Conservation (phyloP, 2,797 vertebrate genomes). For the Bovichtus diacanthus region DNA sequence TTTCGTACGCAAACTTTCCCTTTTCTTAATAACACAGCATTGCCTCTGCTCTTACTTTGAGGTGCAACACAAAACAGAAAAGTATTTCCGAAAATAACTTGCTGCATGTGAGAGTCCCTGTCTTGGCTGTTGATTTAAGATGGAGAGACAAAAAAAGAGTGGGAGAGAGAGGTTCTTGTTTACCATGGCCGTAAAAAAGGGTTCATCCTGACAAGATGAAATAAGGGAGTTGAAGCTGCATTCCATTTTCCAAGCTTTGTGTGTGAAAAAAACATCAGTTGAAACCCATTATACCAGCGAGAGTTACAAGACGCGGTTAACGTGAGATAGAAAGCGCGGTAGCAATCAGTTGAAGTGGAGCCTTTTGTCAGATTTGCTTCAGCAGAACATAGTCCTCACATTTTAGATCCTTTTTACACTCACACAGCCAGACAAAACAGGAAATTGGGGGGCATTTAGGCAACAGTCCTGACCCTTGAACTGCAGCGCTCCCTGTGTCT, state of each 20-base stretch:
- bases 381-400: constrained; percentile 53
- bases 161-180: constrained; percentile 63
- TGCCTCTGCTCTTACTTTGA: constrained; percentile 29
- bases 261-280: not conserved
- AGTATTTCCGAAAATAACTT: constrained; percentile 38
- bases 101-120: constrained; percentile 12
- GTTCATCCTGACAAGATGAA: constrained; percentile 68
- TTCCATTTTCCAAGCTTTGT: constrained; percentile 49
- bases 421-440: constrained; percentile 80
- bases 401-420: constrained; percentile 62
- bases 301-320: constrained; percentile 6
- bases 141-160: constrained; percentile 20
- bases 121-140: constrained; percentile 51
- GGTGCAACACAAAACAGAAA: constrained; percentile 14
- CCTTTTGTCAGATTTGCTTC: constrained; percentile 55
- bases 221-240: constrained; percentile 50
- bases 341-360: not conserved
- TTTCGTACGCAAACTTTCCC: not conserved
- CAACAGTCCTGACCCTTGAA: constrained; percentile 83
- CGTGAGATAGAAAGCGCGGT: not conserved
- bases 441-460: constrained; percentile 82
- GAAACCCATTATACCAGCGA: not conserved
- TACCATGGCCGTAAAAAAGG: constrained; percentile 58
- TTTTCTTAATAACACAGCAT: constrained; percentile 51
- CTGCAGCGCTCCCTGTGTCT: constrained; percentile 68